These are phyloP conservation scores for Denticeps clupeoides DNA, from an alignment of 2,797 vertebrate genomes.

Conservation along the genomic window DNA sequence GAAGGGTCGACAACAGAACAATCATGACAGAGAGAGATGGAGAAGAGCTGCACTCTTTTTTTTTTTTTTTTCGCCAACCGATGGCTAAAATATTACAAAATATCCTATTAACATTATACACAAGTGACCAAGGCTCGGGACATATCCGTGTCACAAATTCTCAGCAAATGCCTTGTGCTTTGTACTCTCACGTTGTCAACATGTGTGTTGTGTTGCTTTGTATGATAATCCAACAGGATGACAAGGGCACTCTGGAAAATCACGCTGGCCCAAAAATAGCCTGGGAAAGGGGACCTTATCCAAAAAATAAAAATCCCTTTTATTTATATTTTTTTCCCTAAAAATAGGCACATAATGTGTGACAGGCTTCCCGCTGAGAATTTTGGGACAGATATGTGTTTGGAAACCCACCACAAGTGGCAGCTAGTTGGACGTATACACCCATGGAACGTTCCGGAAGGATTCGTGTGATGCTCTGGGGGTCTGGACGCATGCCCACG, in stretches of 20 bases:
- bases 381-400: constrained; percentile 46
- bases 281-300: too few relatives aligned
- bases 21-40: constrained; percentile 42
- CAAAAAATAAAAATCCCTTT: too few relatives aligned
- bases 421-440: constrained; percentile 46
- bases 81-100: constrained; percentile 73
- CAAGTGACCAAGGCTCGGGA: constrained; percentile 51
- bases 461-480: too few relatives aligned
- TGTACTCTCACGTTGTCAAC: not conserved
- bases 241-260: too few relatives aligned
- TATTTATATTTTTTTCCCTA: constrained; percentile 7
- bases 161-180: constrained; percentile 61
- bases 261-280: too few relatives aligned
- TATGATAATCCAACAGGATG: too few relatives aligned
- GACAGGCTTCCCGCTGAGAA: constrained; percentile 54
- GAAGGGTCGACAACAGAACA: constrained; percentile 1
- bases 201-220: not conserved
- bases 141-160: constrained; percentile 57
- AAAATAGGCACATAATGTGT: constrained; percentile 58
- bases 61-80: constrained; percentile 66
- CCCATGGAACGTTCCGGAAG: constrained; percentile 9
- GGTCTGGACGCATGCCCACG: constrained; percentile 9
- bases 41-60: constrained; percentile 63
- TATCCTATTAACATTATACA: constrained; percentile 73
- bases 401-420: constrained; percentile 41